Conservation (phyloP, 2,113 vertebrate species). For the Acanthisitta chloris region DNA sequence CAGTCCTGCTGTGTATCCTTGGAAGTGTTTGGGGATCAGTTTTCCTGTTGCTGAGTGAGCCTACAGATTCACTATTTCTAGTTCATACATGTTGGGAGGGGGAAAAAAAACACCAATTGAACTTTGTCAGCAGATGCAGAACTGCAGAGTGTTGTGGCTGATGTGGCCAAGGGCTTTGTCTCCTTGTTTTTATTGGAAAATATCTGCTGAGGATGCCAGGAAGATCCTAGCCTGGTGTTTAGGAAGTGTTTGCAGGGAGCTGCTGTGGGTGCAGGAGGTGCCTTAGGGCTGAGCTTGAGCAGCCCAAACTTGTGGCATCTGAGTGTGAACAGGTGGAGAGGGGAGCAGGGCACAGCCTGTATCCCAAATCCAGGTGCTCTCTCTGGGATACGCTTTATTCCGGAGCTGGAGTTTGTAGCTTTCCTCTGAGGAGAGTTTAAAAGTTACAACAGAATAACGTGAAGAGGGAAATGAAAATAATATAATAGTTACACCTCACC, state of each 20-base stretch:
- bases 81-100: background rate
- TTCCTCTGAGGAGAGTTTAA: background rate
- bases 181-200: background rate
- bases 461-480: fast-evolving
- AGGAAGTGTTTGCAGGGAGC: fast-evolving
- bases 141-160: fast-evolving
- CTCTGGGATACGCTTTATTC: fast-evolving
- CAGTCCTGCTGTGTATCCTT: background rate
- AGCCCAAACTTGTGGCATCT: background rate
- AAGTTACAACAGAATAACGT: background rate
- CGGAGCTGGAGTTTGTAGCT: background rate
- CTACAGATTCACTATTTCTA: background rate
- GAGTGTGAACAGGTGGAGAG: fast-evolving
- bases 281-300: background rate
- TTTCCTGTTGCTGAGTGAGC: background rate
- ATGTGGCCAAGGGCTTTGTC: background rate
- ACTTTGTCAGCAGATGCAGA: background rate
- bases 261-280: background rate
- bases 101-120: background rate
- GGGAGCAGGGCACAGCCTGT: background rate
- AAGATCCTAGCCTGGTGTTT: background rate
- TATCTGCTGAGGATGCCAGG: background rate
- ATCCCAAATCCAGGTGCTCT: background rate
- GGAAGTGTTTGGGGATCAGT: background rate
- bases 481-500: background rate